phyloP scores from a whole-genome alignment of 2,888 invertebrate species.

The Lasiommata megera region DNA sequence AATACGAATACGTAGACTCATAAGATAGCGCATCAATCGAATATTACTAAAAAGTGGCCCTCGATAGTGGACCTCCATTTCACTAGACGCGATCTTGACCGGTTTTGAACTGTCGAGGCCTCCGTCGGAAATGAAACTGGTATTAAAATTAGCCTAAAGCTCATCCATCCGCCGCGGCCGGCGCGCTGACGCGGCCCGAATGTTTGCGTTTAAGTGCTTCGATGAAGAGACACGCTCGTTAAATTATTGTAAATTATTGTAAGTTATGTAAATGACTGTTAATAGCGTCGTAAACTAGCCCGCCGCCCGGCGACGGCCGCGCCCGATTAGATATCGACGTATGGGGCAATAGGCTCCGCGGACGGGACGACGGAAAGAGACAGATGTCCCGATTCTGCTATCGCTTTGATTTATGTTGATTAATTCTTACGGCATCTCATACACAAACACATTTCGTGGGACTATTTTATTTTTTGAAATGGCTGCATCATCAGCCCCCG shows the following conservation, averaged over 20 bases:
- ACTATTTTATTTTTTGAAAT: too few relatives aligned
- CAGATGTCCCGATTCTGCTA: too few relatives aligned
- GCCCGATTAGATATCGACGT: slow-evolving; percentile 2
- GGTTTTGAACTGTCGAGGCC: not conserved
- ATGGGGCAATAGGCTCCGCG: not conserved
- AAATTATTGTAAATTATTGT: slow-evolving; percentile 9
- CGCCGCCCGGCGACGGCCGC: not conserved
- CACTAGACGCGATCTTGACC: not conserved
- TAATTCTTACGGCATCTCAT: too few relatives aligned
- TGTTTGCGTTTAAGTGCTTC: slow-evolving; percentile 9
- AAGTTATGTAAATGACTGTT: slow-evolving; percentile 10
- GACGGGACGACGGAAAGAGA: not conserved
- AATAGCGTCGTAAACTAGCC: slow-evolving; percentile 6
- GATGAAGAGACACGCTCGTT: not conserved
- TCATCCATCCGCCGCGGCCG: slow-evolving; percentile 3
- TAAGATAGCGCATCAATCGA: too few relatives aligned
- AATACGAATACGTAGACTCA: too few relatives aligned
- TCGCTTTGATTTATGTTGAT: too few relatives aligned
- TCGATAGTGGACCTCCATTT: not conserved
- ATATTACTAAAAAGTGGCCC: not conserved
- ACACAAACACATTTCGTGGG: too few relatives aligned
- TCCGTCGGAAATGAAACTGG: slow-evolving; percentile 9
- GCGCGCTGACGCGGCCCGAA: not conserved
- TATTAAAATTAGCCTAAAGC: slow-evolving; percentile 7
- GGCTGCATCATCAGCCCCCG: too few relatives aligned